Conservation (phyloP, 2,113 vertebrate genomes). For the Desmodus rotundus region DNA sequence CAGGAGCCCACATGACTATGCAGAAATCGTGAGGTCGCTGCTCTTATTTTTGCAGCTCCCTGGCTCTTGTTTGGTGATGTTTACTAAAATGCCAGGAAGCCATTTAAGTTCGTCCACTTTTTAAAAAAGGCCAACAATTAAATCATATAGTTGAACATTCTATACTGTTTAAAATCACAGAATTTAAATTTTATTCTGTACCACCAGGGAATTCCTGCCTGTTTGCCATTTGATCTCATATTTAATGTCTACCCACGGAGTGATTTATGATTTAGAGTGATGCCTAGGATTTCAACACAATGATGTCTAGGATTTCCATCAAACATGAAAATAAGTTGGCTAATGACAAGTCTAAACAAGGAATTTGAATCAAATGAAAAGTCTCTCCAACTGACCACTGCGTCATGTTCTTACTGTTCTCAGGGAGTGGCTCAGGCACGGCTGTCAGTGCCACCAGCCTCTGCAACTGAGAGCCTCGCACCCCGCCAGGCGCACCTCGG, state of each 20-base stretch:
- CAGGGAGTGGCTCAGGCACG: not conserved
- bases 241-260: not conserved
- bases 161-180: not conserved
- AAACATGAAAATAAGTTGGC: not conserved
- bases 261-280: not conserved
- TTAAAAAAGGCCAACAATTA: not conserved
- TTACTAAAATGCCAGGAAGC: not conserved
- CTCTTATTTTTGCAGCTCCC: not conserved
- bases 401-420: not conserved
- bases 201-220: not conserved
- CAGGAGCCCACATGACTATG: not conserved
- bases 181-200: not conserved
- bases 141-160: not conserved
- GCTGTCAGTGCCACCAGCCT: not conserved
- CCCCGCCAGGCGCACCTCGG: not conserved
- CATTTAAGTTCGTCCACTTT: not conserved
- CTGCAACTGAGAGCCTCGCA: not conserved
- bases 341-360: not conserved
- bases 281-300: too few species aligned
- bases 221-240: slow-evolving; percentile 8
- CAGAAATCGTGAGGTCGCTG: not conserved
- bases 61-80: not conserved
- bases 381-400: not conserved
- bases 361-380: not conserved
- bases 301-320: not conserved